Evolutionary conservation across 92 coral and sea anemone genomes (phyloP), one percentile per base, ranked within the genome.

Genomic region (Palythoa heliodiscus): DNA sequence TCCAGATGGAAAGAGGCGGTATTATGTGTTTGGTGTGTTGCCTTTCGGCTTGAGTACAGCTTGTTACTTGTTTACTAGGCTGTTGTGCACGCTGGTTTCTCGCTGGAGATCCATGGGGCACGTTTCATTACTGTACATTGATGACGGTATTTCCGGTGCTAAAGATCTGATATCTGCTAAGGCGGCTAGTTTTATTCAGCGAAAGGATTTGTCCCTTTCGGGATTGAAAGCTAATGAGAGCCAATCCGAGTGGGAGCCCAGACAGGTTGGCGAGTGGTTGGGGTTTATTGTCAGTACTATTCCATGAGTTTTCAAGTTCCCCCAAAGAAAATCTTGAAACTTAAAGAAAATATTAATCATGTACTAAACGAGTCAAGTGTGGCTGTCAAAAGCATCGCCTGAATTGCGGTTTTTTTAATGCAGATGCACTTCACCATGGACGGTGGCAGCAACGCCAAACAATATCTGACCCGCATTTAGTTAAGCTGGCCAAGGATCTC

Each of bases 261-360:
- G 1, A 29, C 35, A 29, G 35, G 35, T 29, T 29, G 35, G 35
- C 48, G 87, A 86, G 71, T 80, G 87, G 87, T 83, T 86, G 16
- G 92, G 92, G 52, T 52, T 43, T 39, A 13, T 89, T 39, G 86
- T 89, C 52, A 73, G 81, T 50, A 86, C 83, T 52, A 69, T 81
- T 14, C 55, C 15, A 70, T 87, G 87, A 81, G 71, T 71, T 87
- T 87, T 87, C 90, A 87, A 70, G 88, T 61, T 38, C 69, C 75
- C 52, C 19, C 22, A 17, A 43, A 20, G 29, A 73, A 47, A 73
- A 73, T 58, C 3, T 77, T 82, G 69, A 87, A 82, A 73, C 83
- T 82, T 67, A 63, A 80, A n/a, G 67, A 37, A 70, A 77, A 74
- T 6, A 76, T 86, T 23, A 58, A 16, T 14, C 50, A 16, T 70